Base-by-base conservation (phyloP, 2,797 vertebrate genomes). In the Lagocephalus sceleratus region DNA sequence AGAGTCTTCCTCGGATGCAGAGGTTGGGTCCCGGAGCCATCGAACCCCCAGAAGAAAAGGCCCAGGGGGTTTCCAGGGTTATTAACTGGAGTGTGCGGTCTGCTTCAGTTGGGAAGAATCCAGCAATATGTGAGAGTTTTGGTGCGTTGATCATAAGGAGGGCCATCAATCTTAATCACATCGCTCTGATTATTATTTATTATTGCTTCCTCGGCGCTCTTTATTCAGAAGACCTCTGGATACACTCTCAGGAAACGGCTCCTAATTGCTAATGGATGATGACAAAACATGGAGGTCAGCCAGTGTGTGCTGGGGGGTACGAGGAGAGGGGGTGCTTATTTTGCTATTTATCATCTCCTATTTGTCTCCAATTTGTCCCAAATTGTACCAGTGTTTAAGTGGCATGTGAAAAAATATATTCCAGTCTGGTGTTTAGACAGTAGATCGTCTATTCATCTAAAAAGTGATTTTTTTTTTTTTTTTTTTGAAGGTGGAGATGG, bases 161-260 rank as follows among this genome's bases (percentile, higher is more conserved):
- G 65, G 67, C 79, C 79, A 86, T 87, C 74, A 79, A 74, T 84
- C 77, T 79, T 83, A 84, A 87, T 84, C 76, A 62, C 75, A 42
- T 60, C 11, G 2, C 75, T 60, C 81, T 87, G 86, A 87, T 88
- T 85, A 82, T 84, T 86, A 87, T 88, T 88, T 85, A 84, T 86
- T 86, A 76, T 87, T 68, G 63, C 82, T 85, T 77, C 82, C 79
- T 81, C 63, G 40, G 51, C 73, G 81, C 65, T 58, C 68, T 82
- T 84, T 86, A 78, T 79, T 69, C 77, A 78, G 65, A 58, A 47
- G 57, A 60, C 71, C 73, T 76, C 73, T 83, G 75, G 76, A 84
- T 77, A 76, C 73, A 74, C 65, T 71, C 65, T 79, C 75, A 79
- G 78, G 84, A 85, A 86, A 71, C 79, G 71, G 76, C 60, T 67